Conservation (phyloP, 2,797 vertebrate genomes). For the Triplophysa yarkandensis region DNA sequence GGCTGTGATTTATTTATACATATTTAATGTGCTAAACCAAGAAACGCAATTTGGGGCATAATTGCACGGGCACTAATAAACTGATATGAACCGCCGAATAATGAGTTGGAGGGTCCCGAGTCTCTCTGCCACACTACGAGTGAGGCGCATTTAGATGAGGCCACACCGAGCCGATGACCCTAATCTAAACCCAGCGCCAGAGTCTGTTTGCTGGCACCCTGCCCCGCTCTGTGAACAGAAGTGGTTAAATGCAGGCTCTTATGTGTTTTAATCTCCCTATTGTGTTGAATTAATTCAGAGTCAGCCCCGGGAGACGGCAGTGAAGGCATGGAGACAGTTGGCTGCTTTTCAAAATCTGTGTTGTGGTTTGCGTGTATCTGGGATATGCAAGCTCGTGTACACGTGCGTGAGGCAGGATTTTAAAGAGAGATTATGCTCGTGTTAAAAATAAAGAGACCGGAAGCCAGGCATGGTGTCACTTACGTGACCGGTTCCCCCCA, state of each 20-base stretch:
- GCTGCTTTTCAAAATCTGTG: slow-evolving; percentile 51
- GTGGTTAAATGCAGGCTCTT: slow-evolving; percentile 50
- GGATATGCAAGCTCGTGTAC: slow-evolving; percentile 3
- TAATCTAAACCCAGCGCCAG: slow-evolving; percentile 37
- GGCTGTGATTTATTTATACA: slow-evolving; percentile 46
- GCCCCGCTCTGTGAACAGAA: slow-evolving; percentile 23
- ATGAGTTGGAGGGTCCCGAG: slow-evolving; percentile 41
- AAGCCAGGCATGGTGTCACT: slow-evolving; percentile 40
- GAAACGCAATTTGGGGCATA: slow-evolving; percentile 46
- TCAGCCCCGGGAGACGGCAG: slow-evolving; percentile 43
- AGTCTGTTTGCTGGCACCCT: slow-evolving; percentile 27
- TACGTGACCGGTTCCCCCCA: slow-evolving; percentile 49
- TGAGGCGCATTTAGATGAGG: slow-evolving; percentile 22
- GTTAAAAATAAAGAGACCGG: slow-evolving; percentile 37
- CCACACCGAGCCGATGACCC: slow-evolving; percentile 36
- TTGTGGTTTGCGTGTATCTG: slow-evolving; percentile 34
- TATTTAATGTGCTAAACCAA: slow-evolving; percentile 46
- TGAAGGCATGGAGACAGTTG: slow-evolving; percentile 53
- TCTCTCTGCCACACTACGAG: slow-evolving; percentile 9
- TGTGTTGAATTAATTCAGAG: slow-evolving; percentile 55
- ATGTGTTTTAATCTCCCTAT: slow-evolving; percentile 58
- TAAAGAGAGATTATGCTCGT: neutral
- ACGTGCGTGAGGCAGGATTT: neutral
- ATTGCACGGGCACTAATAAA: slow-evolving; percentile 52
- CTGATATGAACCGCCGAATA: slow-evolving; percentile 54